A percentile compares a stretch with the other conserved stretches of the same genome.
Evolutionary conservation across 2,113 vertebrate species (phyloP).

Genomic region (Zosterops borbonicus): DNA sequence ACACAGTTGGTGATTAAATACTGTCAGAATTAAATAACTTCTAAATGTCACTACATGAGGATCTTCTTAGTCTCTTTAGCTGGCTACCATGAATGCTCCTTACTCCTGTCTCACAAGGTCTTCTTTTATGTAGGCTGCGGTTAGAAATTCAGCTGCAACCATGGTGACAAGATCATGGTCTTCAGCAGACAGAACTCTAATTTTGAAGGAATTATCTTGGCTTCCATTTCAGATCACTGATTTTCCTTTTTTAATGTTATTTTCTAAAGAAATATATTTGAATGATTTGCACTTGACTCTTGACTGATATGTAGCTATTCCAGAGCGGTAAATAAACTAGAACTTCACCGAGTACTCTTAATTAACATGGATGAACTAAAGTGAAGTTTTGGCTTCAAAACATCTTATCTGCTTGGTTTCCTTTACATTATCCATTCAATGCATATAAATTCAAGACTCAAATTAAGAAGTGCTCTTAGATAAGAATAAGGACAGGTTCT

Average conservation of each 20-base stretch:
- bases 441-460: background rate
- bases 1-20: background rate
- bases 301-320: background rate
- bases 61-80: slow-evolving; percentile 27
- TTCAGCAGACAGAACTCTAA: slow-evolving; percentile 10
- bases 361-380: background rate
- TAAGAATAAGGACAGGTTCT: background rate
- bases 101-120: slow-evolving; percentile 19
- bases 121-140: slow-evolving; percentile 38
- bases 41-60: background rate
- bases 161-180: slow-evolving; percentile 63
- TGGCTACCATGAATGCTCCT: slow-evolving; percentile 6
- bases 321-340: background rate
- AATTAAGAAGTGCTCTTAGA: background rate
- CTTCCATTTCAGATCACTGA: background rate
- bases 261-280: background rate
- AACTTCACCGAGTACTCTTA: background rate
- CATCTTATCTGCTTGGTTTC: background rate
- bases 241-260: background rate
- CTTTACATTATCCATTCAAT: background rate
- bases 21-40: background rate
- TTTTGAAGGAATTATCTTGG: slow-evolving; percentile 39
- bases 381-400: background rate
- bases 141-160: slow-evolving; percentile 50
- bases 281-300: background rate